These are phyloP conservation scores for Channa argus DNA, from an alignment of 2,113 vertebrate species.

Conservation along the genomic window DNA sequence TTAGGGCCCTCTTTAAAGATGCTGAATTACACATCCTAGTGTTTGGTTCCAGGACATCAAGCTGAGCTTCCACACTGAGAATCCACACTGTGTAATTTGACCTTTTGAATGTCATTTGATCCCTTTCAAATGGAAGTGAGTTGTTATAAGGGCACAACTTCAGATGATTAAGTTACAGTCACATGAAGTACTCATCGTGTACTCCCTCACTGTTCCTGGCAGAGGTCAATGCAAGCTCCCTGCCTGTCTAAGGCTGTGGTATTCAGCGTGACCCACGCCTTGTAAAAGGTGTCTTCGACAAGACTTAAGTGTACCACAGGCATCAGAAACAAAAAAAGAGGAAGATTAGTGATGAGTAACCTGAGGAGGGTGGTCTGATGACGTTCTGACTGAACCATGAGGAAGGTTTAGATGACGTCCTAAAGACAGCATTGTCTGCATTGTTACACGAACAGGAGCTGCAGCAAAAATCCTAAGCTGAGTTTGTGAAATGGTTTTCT, in stretches of 20 bases:
- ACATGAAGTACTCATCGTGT: background rate
- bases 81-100: too few species aligned
- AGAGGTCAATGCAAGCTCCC: background rate
- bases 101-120: too few species aligned
- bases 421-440: conserved; percentile 16
- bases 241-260: conserved; percentile 15
- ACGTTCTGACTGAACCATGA: conserved; percentile 6
- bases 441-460: conserved; percentile 28
- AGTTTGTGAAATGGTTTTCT: background rate
- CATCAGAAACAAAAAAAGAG: conserved; percentile 39
- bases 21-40: conserved; percentile 36
- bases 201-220: background rate
- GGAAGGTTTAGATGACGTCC: conserved; percentile 21
- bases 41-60: conserved; percentile 5
- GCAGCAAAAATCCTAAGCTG: background rate
- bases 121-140: too few species aligned
- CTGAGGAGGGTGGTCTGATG: background rate
- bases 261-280: conserved; percentile 13
- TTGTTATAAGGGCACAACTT: too few species aligned
- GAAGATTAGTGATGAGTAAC: conserved; percentile 11
- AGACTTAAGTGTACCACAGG: conserved; percentile 52
- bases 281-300: conserved; percentile 27
- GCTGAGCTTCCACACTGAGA: too few species aligned
- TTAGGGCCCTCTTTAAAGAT: conserved; percentile 19
- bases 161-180: background rate